These are phyloP conservation scores for Drosophila anomalata DNA, from an alignment of 2,888 invertebrate genomes.

Conservation along the genomic window DNA sequence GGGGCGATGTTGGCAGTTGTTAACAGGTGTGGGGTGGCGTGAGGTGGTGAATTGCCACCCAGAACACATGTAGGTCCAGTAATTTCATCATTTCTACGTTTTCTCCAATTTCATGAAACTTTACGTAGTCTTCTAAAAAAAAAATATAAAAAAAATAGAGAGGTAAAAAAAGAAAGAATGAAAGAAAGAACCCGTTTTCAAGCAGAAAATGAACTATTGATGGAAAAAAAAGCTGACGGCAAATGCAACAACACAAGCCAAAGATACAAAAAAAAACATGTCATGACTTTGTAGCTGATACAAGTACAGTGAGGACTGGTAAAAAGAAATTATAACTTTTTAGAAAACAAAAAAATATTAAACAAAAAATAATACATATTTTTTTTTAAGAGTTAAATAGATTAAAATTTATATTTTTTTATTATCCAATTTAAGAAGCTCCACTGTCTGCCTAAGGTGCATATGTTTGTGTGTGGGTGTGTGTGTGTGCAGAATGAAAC, in stretches of 20 bases:
- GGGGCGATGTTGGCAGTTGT: background rate
- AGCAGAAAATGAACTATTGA: slow-evolving; percentile 77
- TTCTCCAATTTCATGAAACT: slow-evolving; percentile 71
- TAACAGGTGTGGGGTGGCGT: slow-evolving; percentile 10
- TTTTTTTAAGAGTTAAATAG: no score
- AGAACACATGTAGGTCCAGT: slow-evolving; percentile 63
- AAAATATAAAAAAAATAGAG: slow-evolving; percentile 26
- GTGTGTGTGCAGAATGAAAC: slow-evolving; percentile 71
- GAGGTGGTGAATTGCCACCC: slow-evolving; percentile 26
- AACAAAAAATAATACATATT: background rate
- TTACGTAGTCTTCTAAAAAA: slow-evolving; percentile 50
- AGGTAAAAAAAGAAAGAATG: slow-evolving; percentile 1
- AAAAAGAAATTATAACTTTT: background rate
- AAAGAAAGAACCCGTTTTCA: slow-evolving; percentile 69
- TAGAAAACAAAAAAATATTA: background rate
- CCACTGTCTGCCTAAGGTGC: slow-evolving; percentile 12
- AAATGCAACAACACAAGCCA: slow-evolving; percentile 71
- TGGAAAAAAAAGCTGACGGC: slow-evolving; percentile 67
- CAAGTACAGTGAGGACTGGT: slow-evolving; percentile 1
- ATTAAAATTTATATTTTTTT: background rate
- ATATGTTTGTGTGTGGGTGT: slow-evolving; percentile 29
- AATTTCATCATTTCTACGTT: slow-evolving; percentile 76
- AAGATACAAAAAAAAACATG: slow-evolving; percentile 55
- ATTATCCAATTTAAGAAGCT: background rate
- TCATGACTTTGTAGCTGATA: slow-evolving; percentile 60